Conservation (phyloP, 2,888 invertebrate genomes). For the Pegoplata infirma region DNA sequence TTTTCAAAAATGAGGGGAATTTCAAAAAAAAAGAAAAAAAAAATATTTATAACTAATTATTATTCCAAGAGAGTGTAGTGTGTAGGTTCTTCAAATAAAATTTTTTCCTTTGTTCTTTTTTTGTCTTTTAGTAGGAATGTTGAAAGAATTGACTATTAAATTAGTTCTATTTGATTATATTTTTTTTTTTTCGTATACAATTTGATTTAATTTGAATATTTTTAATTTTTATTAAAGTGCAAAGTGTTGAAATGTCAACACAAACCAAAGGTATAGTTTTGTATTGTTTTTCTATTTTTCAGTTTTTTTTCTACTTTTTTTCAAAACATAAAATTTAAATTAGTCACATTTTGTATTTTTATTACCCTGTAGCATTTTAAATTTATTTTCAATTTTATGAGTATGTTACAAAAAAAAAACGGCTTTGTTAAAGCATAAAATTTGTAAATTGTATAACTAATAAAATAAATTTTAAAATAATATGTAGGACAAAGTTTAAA, state of each 20-base stretch:
- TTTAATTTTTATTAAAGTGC: constrained; percentile 43
- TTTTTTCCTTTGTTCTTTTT: background rate
- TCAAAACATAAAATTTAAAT: constrained; percentile 5
- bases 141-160: constrained; percentile 27
- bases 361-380: constrained; percentile 11
- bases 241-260: constrained; percentile 47
- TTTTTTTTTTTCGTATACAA: background rate
- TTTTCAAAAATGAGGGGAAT: constrained; percentile 11
- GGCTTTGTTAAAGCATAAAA: background rate
- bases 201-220: constrained; percentile 29
- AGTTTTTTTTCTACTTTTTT: background rate
- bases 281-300: background rate
- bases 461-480: background rate
- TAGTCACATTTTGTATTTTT: background rate
- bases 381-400: constrained; percentile 22
- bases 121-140: background rate
- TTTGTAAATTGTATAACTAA: background rate
- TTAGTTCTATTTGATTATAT: constrained; percentile 12
- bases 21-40: constrained; percentile 8
- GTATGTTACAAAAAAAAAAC: background rate
- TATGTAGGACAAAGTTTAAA: background rate
- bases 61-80: constrained; percentile 35
- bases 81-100: background rate
- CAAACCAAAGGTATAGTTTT: background rate
- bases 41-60: constrained; percentile 45